A percentile compares a stretch with the other conserved stretches of the same genome.
phyloP scores from a whole-genome alignment of 2,797 vertebrate genomes.

The Protosalanx chinensis region DNA sequence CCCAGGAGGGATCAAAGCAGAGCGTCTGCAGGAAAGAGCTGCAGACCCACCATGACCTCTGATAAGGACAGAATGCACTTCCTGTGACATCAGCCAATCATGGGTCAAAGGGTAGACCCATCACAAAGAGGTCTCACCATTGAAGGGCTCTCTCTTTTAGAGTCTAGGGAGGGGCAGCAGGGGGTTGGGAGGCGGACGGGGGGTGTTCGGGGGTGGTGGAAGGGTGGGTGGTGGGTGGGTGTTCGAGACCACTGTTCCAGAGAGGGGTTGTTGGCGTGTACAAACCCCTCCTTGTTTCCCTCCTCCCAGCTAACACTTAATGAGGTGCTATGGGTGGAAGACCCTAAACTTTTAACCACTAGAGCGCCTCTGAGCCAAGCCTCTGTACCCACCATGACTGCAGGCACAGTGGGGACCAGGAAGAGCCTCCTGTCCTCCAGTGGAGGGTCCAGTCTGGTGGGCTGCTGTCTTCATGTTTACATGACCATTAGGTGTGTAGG shows the following conservation, averaged over 20 bases:
- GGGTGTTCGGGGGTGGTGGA: background rate
- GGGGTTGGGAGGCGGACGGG: too few species aligned
- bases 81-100: background rate
- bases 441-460: too few species aligned
- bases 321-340: too few species aligned
- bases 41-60: background rate
- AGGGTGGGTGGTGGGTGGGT: too few species aligned
- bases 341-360: too few species aligned
- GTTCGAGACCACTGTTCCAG: background rate
- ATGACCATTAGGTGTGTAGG: background rate
- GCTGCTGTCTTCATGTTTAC: background rate
- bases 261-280: background rate
- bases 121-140: background rate
- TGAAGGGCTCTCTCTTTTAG: background rate
- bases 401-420: too few species aligned
- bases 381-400: too few species aligned
- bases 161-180: background rate
- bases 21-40: background rate
- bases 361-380: too few species aligned
- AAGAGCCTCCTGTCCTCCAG: too few species aligned
- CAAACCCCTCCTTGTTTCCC: background rate
- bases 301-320: background rate
- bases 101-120: background rate
- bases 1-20: background rate
- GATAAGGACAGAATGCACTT: background rate